Percentiles rank a stretch among this genome's conserved stretches.
Conservation (phyloP, 2,113 vertebrate species). For the Mormyrus lacerda region DNA sequence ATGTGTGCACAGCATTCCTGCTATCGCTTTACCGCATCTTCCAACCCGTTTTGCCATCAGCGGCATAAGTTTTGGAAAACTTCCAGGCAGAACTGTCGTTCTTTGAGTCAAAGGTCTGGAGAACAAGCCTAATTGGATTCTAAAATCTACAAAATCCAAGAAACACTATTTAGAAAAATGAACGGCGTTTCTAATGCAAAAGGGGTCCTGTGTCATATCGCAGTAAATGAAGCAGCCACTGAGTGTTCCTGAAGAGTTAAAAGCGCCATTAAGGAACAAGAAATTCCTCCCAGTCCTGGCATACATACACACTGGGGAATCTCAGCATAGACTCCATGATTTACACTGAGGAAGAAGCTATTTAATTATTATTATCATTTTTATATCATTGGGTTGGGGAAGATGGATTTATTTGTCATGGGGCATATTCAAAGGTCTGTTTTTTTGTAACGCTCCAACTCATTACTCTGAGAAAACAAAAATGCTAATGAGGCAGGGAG, state of each 20-base stretch:
- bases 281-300: not conserved
- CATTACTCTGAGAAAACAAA: not conserved
- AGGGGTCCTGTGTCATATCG: not conserved
- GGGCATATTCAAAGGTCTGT: not conserved
- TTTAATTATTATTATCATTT: not conserved
- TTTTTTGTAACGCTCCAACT: not conserved
- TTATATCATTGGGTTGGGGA: not conserved
- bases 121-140: not conserved
- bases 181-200: not conserved
- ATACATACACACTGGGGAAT: conserved; percentile 14
- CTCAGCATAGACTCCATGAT: not conserved
- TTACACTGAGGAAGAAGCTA: not conserved
- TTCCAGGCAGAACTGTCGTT: not conserved
- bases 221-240: not conserved
- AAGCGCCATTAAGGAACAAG: not conserved
- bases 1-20: not conserved
- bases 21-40: not conserved
- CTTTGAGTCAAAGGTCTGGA: not conserved
- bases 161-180: not conserved
- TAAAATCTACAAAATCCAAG: not conserved
- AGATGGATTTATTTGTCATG: not conserved
- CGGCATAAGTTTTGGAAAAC: not conserved
- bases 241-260: not conserved
- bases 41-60: not conserved
- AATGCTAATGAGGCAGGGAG: not conserved